Conservation (phyloP, 1,140 invertebrate genomes). For the Dreissena rostriformis region DNA sequence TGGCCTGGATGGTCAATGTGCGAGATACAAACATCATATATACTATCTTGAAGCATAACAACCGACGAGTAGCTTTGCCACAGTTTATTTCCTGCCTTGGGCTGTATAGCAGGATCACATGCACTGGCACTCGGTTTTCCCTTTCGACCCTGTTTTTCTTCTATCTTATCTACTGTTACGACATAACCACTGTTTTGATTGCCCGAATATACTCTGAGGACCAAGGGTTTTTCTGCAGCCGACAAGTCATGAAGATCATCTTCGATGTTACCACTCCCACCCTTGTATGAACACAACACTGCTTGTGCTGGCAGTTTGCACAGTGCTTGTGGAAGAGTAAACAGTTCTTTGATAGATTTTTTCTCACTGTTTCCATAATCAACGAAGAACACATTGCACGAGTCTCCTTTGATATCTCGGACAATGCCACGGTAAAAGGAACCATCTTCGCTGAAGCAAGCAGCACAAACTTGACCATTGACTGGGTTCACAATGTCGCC, state of each 20-base stretch:
- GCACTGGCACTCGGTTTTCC: not conserved
- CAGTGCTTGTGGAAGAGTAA: conserved; percentile 60
- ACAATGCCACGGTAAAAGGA: conserved; percentile 91
- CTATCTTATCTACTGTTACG: conserved; percentile 60
- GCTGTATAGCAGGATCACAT: not conserved
- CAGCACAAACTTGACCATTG: conserved; percentile 81
- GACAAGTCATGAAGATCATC: conserved; percentile 61
- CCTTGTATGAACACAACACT: conserved; percentile 60
- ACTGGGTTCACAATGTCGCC: conserved; percentile 49
- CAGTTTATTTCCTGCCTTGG: conserved; percentile 12
- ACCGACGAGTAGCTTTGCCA: conserved; percentile 43
- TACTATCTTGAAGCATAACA: conserved; percentile 45
- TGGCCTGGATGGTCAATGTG: conserved; percentile 60
- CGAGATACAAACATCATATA: conserved; percentile 64
- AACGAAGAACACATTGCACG: conserved; percentile 89
- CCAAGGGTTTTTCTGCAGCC: conserved; percentile 46
- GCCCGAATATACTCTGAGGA: conserved; percentile 52
- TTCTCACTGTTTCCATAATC: conserved; percentile 84
- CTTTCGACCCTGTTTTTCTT: conserved; percentile 28
- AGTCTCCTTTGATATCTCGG: conserved; percentile 81
- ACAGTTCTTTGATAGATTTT: conserved; percentile 56
- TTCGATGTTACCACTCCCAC: conserved; percentile 54
- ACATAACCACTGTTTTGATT: conserved; percentile 54
- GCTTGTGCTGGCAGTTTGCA: conserved; percentile 59
- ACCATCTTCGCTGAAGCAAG: conserved; percentile 88